A percentile compares a stretch with the other conserved stretches of the same genome.
Evolutionary conservation across 2,797 vertebrate species (phyloP).

Genomic region (Malurus splendens): DNA sequence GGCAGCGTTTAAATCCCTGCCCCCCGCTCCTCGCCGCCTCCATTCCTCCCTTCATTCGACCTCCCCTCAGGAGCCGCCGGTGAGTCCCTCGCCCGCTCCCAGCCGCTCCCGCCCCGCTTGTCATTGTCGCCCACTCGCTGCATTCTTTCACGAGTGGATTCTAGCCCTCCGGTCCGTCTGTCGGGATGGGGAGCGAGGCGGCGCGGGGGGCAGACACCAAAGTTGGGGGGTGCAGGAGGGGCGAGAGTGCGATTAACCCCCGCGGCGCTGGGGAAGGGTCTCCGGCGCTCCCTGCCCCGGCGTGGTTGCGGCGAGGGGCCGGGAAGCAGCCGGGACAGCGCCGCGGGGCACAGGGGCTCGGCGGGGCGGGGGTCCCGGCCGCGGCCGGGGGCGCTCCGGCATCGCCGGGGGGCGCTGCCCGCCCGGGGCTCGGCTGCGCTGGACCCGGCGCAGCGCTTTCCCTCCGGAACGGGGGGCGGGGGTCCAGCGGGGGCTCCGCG

Average conservation of each 20-base stretch:
- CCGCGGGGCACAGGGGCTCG: neutral
- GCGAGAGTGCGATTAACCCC: neutral
- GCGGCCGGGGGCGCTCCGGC: neutral
- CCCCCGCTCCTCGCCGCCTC: constrained; percentile 32
- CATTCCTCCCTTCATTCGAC: constrained; percentile 36
- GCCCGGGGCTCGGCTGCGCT: neutral
- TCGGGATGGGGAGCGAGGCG: neutral
- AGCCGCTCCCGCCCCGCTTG: constrained; percentile 28
- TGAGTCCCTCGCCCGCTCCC: constrained; percentile 26
- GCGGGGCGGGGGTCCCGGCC: neutral
- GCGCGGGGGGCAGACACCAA: neutral
- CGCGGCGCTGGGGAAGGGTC: neutral
- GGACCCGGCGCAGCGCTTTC: neutral
- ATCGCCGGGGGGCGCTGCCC: neutral
- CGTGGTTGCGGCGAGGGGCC: neutral
- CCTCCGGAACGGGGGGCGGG: neutral
- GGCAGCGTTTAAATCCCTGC: constrained; percentile 31
- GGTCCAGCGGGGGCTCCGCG: neutral
- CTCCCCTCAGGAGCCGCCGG: constrained; percentile 17
- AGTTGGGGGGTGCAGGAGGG: neutral
- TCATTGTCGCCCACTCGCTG: neutral
- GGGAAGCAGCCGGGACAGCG: neutral
- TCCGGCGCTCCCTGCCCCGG: neutral
- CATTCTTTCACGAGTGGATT: neutral
- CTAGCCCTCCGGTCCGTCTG: neutral